A percentile compares a stretch with the other conserved stretches of the same genome.
These are phyloP conservation scores for Halcyon smyrnensis DNA, from an alignment of 2,797 vertebrate species.

Conservation along the genomic window DNA sequence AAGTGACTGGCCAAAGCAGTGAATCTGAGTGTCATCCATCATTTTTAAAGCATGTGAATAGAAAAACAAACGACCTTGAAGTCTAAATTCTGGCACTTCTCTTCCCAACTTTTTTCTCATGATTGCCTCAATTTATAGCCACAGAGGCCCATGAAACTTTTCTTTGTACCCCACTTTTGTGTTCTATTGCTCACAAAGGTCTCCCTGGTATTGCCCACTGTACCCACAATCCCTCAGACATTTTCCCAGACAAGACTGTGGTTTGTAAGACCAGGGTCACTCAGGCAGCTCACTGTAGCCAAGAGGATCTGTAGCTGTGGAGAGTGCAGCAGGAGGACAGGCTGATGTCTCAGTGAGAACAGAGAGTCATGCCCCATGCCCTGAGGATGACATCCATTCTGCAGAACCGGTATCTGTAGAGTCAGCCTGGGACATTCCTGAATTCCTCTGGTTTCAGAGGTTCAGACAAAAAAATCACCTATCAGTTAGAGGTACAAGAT, in stretches of 20 bases:
- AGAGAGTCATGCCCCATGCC: accelerated
- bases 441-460: constrained; percentile 3
- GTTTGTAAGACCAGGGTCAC: not conserved
- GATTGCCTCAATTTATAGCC: not conserved
- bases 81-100: not conserved
- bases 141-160: not conserved
- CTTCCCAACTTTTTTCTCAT: not conserved
- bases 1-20: not conserved
- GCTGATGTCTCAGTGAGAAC: not conserved
- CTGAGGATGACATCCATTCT: not conserved
- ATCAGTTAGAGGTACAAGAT: not conserved
- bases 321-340: not conserved
- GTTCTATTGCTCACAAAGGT: not conserved
- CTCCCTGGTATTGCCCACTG: not conserved
- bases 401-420: not conserved
- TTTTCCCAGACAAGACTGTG: not conserved
- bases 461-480: not conserved
- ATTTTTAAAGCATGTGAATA: not conserved
- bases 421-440: not conserved
- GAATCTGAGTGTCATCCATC: not conserved
- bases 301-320: not conserved
- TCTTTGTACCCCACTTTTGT: not conserved
- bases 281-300: not conserved
- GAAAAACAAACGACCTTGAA: not conserved
- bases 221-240: not conserved